phyloP scores from a whole-genome alignment of 2,797 vertebrate species.

The Diplodus puntazzo region DNA sequence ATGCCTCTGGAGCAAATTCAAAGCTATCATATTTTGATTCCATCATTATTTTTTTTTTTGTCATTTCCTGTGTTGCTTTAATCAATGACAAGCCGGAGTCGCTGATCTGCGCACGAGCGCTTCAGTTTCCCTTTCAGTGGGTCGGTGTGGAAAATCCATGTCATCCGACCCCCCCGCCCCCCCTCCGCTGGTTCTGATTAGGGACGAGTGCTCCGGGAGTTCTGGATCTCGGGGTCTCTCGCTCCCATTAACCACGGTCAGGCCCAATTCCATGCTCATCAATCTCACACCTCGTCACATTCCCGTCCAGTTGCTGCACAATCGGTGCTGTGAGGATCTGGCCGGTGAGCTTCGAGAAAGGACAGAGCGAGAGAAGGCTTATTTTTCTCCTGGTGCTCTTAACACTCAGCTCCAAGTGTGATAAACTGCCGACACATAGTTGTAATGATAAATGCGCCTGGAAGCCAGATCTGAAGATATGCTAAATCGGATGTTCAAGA shows the following conservation, averaged over 20 bases:
- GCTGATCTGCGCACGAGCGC: conserved; percentile 39
- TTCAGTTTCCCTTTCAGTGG: conserved; percentile 11
- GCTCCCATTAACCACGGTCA: conserved; percentile 62
- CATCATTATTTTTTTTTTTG: conserved; percentile 21
- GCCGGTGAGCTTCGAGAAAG: background rate
- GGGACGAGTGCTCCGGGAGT: conserved; percentile 48
- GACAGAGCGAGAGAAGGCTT: conserved; percentile 10
- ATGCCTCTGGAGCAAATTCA: conserved; percentile 44
- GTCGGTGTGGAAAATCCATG: conserved; percentile 66
- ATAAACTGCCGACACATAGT: conserved; percentile 34
- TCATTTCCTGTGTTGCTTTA: conserved; percentile 46
- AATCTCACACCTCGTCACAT: conserved; percentile 68
- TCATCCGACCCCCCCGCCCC: conserved; percentile 63
- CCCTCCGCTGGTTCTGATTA: conserved; percentile 73
- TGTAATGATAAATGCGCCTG: conserved; percentile 1
- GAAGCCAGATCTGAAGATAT: conserved; percentile 20
- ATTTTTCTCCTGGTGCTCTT: conserved; percentile 20
- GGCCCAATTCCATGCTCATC: conserved; percentile 63
- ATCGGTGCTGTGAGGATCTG: conserved; percentile 9
- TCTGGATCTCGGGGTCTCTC: conserved; percentile 40
- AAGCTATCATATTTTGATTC: conserved; percentile 45
- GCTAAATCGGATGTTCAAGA: conserved; percentile 20
- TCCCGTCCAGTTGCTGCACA: conserved; percentile 18
- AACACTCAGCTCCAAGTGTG: conserved; percentile 12
- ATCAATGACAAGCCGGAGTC: conserved; percentile 55